phyloP scores from a whole-genome alignment of 2,797 vertebrate species.

The Sardinella longiceps region DNA sequence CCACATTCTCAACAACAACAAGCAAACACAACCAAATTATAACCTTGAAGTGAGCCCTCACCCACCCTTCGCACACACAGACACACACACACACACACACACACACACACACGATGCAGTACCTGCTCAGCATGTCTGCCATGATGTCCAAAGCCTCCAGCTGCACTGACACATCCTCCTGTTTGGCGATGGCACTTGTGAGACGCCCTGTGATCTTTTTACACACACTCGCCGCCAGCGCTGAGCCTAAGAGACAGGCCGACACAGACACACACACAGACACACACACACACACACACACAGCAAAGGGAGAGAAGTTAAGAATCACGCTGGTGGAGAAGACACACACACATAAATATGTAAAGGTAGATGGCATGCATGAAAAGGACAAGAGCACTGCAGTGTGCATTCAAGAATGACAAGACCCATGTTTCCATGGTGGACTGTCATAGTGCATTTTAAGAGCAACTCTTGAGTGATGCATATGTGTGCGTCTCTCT shows the following conservation, averaged over 20 bases:
- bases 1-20: neutral
- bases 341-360: neutral
- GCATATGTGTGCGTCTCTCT: neutral
- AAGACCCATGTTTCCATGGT: neutral
- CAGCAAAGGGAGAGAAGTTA: neutral
- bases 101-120: neutral
- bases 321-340: neutral
- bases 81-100: neutral
- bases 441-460: neutral
- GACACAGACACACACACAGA: neutral
- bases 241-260: slow-evolving; percentile 80
- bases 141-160: slow-evolving; percentile 98
- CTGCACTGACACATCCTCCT: slow-evolving; percentile 97
- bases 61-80: neutral
- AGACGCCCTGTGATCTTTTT: slow-evolving; percentile 99
- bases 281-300: neutral
- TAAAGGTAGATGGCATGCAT: neutral
- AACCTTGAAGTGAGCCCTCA: neutral
- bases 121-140: slow-evolving; percentile 87
- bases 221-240: slow-evolving; percentile 97
- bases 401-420: neutral
- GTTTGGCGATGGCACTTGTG: slow-evolving; percentile 98
- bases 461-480: neutral
- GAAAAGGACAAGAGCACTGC: neutral
- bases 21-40: neutral